These are phyloP conservation scores for Hyposoter didymator DNA, from an alignment of 2,888 invertebrate genomes.

Conservation along the genomic window DNA sequence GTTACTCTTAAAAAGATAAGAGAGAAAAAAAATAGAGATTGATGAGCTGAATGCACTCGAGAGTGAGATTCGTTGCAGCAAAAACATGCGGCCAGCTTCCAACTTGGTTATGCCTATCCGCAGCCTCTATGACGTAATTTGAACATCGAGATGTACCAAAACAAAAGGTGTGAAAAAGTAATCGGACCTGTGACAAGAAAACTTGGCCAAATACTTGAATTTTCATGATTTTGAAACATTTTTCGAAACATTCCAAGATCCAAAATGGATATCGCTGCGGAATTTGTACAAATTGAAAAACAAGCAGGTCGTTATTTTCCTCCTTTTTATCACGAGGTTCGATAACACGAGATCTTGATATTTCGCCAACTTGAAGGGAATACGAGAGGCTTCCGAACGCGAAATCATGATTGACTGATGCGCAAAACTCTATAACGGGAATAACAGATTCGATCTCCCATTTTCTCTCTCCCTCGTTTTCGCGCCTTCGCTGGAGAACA, in stretches of 20 bases:
- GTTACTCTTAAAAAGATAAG: slow-evolving; percentile 21
- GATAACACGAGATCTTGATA: background rate
- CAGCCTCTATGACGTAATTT: background rate
- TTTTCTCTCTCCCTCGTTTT: background rate
- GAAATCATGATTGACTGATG: slow-evolving; percentile 36
- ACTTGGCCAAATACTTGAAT: background rate
- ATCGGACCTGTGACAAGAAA: background rate
- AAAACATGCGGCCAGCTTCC: slow-evolving; percentile 46
- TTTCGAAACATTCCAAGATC: background rate
- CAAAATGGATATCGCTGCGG: background rate
- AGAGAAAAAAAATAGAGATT: slow-evolving; percentile 9
- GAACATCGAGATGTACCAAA: background rate
- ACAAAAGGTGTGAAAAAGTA: background rate
- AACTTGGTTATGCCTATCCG: background rate
- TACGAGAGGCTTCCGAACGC: background rate
- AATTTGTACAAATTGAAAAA: background rate
- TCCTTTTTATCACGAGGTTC: background rate
- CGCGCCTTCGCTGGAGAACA: background rate
- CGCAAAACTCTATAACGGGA: slow-evolving; percentile 5
- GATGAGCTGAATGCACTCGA: background rate
- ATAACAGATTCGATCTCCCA: slow-evolving; percentile 19
- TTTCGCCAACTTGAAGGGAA: background rate
- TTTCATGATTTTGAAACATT: background rate
- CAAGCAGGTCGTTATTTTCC: background rate
- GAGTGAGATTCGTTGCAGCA: slow-evolving; percentile 45